Base-by-base conservation (phyloP, 2,113 vertebrate species). In the Chauna torquata region DNA sequence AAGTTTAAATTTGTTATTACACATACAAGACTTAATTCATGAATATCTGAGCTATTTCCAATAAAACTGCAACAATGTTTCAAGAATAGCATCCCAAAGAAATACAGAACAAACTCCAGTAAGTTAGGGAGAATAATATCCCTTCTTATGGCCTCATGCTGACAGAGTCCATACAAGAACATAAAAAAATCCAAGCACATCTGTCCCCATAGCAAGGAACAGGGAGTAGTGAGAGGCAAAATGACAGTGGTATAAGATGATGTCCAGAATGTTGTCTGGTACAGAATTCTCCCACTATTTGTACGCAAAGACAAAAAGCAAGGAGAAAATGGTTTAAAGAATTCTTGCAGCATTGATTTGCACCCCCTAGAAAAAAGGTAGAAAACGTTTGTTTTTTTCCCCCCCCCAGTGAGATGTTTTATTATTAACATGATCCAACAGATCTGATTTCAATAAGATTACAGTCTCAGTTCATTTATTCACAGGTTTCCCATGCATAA, bases 141-240 rank as follows among this genome's bases (percentile, higher is more conserved):
- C 12, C 47, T 52, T 93, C 78, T 70, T 55, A 30, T 22, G 84
- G 87, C 25, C 65, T 88, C 49, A 32, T 36, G 50, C 93, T 82
- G 80, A 40, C 64, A 75, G 20, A 54, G 30, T 38, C 42, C 59
- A 86, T 57, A 88, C 52, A 71, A 86, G 44, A 80, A 85, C 49
- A 52, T 25, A 92, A 78, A 28, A 96, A 98, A 98, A 97, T 96
- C 95, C 97, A 98, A 97, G 57, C 15, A 55, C 25, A 7, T 68
- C 38, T 18, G 22, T 59, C 94, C 44, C 93, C 82, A 76, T 64
- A 94, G 94, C 93, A 94, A 92, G 93, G 79, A 92, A 71, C 18
- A 88, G 82, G 38, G 95, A 89, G 87, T 90, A 62, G 44, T 6
- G 44, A 78, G 83, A 92, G 75, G 61, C 74, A 91, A 85, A 70